Evolutionary conservation across 1,140 invertebrate genomes (phyloP).

Genomic region (Aleiodes sp.): DNA sequence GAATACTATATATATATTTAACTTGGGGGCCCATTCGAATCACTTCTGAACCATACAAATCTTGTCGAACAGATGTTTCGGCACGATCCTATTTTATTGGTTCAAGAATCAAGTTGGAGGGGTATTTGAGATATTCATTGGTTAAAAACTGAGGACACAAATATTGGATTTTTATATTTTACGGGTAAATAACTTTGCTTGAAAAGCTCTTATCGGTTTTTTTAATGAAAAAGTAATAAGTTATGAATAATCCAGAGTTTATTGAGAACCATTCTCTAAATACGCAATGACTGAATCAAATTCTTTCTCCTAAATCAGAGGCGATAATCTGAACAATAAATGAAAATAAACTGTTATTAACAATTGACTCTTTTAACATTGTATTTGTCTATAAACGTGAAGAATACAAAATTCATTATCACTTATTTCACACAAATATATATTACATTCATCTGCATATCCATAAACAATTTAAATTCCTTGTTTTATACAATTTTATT

Average conservation of each 20-base stretch:
- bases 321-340: background rate
- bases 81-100: too few species aligned
- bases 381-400: background rate
- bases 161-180: background rate
- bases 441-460: background rate
- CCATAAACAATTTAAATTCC: background rate
- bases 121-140: too few species aligned
- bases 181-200: background rate
- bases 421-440: slow-evolving; percentile 5
- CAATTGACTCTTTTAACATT: slow-evolving; percentile 1
- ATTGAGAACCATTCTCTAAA: too few species aligned
- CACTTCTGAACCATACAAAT: too few species aligned
- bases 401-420: slow-evolving; percentile 7
- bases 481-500: background rate
- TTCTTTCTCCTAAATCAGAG: background rate
- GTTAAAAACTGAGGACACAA: background rate
- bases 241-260: too few species aligned
- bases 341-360: too few species aligned
- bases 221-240: background rate
- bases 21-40: too few species aligned
- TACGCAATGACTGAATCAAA: too few species aligned
- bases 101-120: too few species aligned
- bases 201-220: background rate
- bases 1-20: too few species aligned
- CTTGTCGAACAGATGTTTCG: too few species aligned